Base-by-base conservation (phyloP, 2,797 vertebrate genomes). In the Melopsittacus undulatus region DNA sequence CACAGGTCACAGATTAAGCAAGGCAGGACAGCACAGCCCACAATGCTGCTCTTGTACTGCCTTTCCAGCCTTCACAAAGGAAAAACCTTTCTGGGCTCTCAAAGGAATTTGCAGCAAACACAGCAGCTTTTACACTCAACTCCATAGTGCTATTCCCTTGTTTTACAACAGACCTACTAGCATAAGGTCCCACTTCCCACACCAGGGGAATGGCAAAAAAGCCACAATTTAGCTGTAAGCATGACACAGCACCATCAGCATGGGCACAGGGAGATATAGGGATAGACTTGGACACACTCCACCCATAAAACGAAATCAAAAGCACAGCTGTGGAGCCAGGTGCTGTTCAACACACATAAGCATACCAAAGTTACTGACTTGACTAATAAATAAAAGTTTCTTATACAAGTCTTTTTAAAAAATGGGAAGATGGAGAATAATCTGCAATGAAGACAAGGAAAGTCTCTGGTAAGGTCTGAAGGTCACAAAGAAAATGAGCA, bases 321-420 rank as follows among this genome's bases (percentile, higher is more conserved):
- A 49, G 34, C 10, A 56, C 0, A 11, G 17, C 36, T 48, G 29
- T 15, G 62, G 34, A 89, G 27, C 13, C 42, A 89, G 42, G 42
- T 17, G n/a, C 24, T 22, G 24, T 17, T 90, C 66, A 82, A 49
- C 1, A 1, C 1, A 1, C 0, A 1, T 23, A 67, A 59, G 34
- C 32, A 70, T 22, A 38, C 10, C 75, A 81, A 59, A 76, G 16
- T 29, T 56, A 66, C 29, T 30, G n/a, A 70, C 8, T 69, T 83
- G 5, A 62, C n/a, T 61, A 83, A 72, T 9, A 72, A 85, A 61
- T 4, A 91, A 22, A 36, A 46, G 9, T 10, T 56, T 87, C 49
- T 73, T 21, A 30, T 5, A 2, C 20, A 38, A 29, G 5, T 27
- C 56, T 26, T 45, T 67, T 51, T 15, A 5, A 27, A 15, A 67